A percentile compares a stretch with the other conserved stretches of the same genome.
Conservation (phyloP, 2,797 vertebrate species). For the Pangasius djambal region DNA sequence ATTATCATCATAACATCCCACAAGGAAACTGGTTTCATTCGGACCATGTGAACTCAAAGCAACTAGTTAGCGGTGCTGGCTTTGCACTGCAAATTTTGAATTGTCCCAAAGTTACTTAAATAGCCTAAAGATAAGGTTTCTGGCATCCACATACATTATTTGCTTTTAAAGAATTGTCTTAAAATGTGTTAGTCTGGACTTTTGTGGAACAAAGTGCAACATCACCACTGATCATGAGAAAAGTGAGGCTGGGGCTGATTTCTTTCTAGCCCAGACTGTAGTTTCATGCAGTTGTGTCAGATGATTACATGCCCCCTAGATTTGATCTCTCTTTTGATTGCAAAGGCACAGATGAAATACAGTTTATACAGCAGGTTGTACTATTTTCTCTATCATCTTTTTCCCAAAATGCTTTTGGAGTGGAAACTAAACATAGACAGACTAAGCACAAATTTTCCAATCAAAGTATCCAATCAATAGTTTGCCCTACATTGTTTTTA, state of each 20-base stretch:
- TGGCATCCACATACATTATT: too few relatives aligned
- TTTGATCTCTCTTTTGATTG: too few relatives aligned
- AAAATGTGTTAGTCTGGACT: too few relatives aligned
- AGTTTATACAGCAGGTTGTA: not conserved
- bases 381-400: not conserved
- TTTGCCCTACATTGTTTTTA: not conserved
- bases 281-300: too few relatives aligned
- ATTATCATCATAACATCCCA: not conserved
- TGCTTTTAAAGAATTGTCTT: too few relatives aligned
- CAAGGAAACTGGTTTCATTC: not conserved
- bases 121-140: too few relatives aligned
- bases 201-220: too few relatives aligned
- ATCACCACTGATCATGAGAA: too few relatives aligned
- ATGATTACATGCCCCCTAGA: too few relatives aligned
- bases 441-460: not conserved
- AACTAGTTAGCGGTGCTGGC: not conserved
- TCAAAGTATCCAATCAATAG: not conserved
- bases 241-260: too few relatives aligned
- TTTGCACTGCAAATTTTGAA: not conserved
- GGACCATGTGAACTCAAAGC: not conserved
- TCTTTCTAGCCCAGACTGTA: too few relatives aligned
- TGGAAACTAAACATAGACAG: not conserved
- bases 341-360: too few relatives aligned
- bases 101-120: not conserved
- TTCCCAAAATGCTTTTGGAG: not conserved